A percentile compares a stretch with the other conserved stretches of the same genome.
Conservation (phyloP, 2,113 vertebrate genomes). For the Cariama cristata region DNA sequence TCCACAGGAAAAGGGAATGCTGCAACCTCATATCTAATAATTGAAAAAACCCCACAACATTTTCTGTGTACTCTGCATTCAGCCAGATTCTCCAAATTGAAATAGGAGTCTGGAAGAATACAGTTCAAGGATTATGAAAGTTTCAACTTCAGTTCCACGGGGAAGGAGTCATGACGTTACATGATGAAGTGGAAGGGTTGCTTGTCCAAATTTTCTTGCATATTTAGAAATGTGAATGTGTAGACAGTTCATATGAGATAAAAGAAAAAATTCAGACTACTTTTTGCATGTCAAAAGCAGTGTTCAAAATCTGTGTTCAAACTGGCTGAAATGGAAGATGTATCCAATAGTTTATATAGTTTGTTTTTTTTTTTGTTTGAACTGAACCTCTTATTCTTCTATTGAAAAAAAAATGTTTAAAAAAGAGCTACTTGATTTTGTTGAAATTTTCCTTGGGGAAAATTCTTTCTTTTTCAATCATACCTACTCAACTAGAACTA, state of each 20-base stretch:
- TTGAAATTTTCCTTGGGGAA: neutral
- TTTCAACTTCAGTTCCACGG: neutral
- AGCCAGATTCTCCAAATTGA: neutral
- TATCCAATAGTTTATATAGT: neutral
- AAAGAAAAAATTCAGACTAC: neutral
- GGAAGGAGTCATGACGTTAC: neutral
- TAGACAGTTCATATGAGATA: neutral
- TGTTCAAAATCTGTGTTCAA: neutral
- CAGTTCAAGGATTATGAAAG: neutral
- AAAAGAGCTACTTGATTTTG: neutral
- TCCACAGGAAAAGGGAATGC: neutral
- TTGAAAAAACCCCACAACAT: rapidly evolving
- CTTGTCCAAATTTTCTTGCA: neutral
- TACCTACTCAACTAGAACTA: neutral
- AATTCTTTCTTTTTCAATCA: neutral
- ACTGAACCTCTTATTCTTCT: neutral
- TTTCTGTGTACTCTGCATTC: neutral
- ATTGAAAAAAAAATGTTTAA: neutral
- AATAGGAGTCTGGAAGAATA: neutral
- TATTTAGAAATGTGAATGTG: neutral
- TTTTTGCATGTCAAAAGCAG: neutral
- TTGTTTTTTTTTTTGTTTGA: neutral
- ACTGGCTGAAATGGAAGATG: neutral
- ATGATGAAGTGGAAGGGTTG: neutral
- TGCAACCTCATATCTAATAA: neutral